A percentile compares a stretch with the other conserved stretches of the same genome.
phyloP scores from a whole-genome alignment of 2,113 vertebrate genomes.

The Scartelaos histophorus region DNA sequence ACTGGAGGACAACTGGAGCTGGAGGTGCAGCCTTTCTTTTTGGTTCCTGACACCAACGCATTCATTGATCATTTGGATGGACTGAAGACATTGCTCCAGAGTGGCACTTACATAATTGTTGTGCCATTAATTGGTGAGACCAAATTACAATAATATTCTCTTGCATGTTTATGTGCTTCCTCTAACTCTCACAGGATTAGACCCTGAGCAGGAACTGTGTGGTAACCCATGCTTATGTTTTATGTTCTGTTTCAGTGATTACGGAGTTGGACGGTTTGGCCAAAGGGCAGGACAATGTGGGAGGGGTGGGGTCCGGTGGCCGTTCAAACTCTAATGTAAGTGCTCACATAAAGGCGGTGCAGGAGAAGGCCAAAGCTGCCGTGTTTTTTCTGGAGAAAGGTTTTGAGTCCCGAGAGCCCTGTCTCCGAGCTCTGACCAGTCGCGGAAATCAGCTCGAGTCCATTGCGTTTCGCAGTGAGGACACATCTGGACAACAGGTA shows the following conservation, averaged over 20 bases:
- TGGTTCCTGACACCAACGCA: conserved; percentile 95
- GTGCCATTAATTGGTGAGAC: conserved; percentile 95
- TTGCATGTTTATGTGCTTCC: neutral
- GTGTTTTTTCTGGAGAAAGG: conserved; percentile 89
- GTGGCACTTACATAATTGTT: conserved; percentile 91
- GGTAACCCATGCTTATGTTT: neutral
- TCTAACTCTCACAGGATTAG: neutral
- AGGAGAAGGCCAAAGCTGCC: conserved; percentile 89
- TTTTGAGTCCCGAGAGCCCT: conserved; percentile 88
- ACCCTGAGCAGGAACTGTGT: neutral
- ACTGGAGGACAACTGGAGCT: conserved; percentile 91
- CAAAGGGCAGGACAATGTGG: conserved; percentile 87
- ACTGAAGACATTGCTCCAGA: conserved; percentile 83
- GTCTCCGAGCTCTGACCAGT: conserved; percentile 91
- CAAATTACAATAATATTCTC: neutral
- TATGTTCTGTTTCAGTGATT: conserved; percentile 82
- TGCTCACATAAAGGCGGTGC: conserved; percentile 84
- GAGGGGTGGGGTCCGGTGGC: conserved; percentile 72
- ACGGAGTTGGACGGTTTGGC: conserved; percentile 96
- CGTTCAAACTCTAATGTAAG: conserved; percentile 47
- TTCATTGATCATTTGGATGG: conserved; percentile 95
- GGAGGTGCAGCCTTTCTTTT: conserved; percentile 91
- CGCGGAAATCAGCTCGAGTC: conserved; percentile 95
- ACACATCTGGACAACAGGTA: conserved; percentile 95
- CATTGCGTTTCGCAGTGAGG: conserved; percentile 96